Evolutionary conservation across 2,888 invertebrate genomes (phyloP), one percentile per base, ranked within the genome.

Genomic region (Andrena dorsata): DNA sequence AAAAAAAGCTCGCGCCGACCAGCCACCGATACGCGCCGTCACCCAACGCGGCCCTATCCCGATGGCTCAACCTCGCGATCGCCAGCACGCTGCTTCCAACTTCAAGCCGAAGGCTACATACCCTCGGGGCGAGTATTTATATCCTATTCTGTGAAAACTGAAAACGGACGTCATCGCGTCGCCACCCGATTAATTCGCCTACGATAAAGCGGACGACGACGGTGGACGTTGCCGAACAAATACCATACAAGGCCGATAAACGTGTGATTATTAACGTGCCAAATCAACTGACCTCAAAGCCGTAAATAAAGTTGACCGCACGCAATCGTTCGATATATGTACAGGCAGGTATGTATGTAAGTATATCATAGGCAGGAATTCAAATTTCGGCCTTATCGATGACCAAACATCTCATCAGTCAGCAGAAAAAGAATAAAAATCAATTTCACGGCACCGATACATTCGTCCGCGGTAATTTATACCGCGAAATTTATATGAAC

Each of bases 251-350:
- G 77, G 71, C 69, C 70, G 72, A 83, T 71, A 66, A 77, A 78
- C 77, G 60, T 65, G 83, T 76, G 41, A 70, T 60, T 83, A 61
- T 76, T 83, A 79, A 83, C 83, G 83, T 35, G 69, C 75, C 72
- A 60, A 83, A 83, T 83, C 83, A 75, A 61, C 64, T 79, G 79
- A 56, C 83, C 84, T 83, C 83, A 75, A 10, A 51, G 65, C 71
- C 84, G 76, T 72, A 83, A 83, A 83, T 83, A 83, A 83, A 83
- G 70, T 53, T 70, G 74, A 70, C 75, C 53, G 56, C 83, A 83
- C 83, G 83, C 83, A 65, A 83, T 47, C 83, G 68, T 71, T 69
- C 64, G 61, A 53, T 16, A 41, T 1, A 3, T 16, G 41, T 13
- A 16, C 16, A 5, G 41, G 41, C 41, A 16, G 41, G 41, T 41